Base-by-base conservation (phyloP, 2,888 invertebrate species). In the Malthinus seriepunctatus region DNA sequence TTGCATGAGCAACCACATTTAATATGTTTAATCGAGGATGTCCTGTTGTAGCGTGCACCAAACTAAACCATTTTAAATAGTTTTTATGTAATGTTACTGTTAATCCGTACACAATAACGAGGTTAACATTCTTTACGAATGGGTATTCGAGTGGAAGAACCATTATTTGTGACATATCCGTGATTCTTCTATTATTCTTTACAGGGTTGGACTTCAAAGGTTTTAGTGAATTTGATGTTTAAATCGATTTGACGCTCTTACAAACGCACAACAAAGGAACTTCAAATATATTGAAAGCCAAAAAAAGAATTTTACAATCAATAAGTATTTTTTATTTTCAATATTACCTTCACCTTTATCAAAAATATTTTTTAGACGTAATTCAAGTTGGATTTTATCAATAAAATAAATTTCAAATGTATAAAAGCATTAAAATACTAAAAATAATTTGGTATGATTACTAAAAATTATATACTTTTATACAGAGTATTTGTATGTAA, bases 31-130 rank as follows among this genome's bases (percentile, higher is more conserved):
- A 58, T 61, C 63, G 60, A 61, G 55, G 56, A 51, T 52, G 34
- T 46, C 44, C 51, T 9, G n/a, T n/a, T n/a, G n/a, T n/a, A 56
- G 51, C 56, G 44, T 42, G 60, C 56, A 54, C 35, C 52, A 23
- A 52, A 45, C 51, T 51, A 63, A 59, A 53, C 56, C 58, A 59
- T 52, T 59, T 61, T 61, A 61, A 63, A 63, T 63, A 58, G 60
- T 60, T 55, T 52, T 60, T 60, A 46, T 55, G 54, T 47, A 55
- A 54, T 60, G 59, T 51, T 60, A 42, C 34, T 55, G 53, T 60
- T 48, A 51, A 60, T 38, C 39, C 15, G 12, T 39, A 32, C 31
- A 60, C 54, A 60, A 60, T 60, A 49, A 31, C 54, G 12, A 39
- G 45, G 50, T 55, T 54, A 48, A 37, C 39, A 39, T 50, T 50